phyloP scores from a whole-genome alignment of 2,888 invertebrate species.

The Pinctada fucata region DNA sequence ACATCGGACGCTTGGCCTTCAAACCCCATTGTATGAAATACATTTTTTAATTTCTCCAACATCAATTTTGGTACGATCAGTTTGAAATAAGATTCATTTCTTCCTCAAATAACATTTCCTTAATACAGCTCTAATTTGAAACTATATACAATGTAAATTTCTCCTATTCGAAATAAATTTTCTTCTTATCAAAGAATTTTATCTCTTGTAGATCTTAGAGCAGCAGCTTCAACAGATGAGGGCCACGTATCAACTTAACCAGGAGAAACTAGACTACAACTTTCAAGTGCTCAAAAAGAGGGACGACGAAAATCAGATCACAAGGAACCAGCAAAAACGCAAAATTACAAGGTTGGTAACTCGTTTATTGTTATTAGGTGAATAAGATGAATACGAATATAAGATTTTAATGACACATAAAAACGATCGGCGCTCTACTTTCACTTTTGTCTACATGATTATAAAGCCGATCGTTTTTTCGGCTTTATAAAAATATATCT shows the following conservation, averaged over 20 bases:
- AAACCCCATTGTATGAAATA: no score
- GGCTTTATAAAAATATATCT: no score
- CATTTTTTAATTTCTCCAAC: no score
- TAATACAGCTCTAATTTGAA: no score
- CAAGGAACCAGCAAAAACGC: conserved; percentile 77
- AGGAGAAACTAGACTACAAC: conserved; percentile 93
- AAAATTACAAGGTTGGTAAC: conserved; percentile 73
- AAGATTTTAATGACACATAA: no score
- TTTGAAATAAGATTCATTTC: no score
- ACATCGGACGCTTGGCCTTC: no score
- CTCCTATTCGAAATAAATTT: no score
- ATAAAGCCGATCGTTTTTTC: not conserved
- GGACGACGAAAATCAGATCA: conserved; percentile 85
- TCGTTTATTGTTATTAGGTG: not conserved
- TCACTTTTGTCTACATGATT: not conserved
- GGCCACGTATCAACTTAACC: conserved; percentile 88
- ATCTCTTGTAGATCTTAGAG: conserved; percentile 78
- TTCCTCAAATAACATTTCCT: no score
- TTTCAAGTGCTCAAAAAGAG: conserved; percentile 88
- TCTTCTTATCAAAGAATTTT: not conserved
- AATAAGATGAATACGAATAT: no score
- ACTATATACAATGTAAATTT: no score
- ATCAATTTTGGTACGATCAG: no score
- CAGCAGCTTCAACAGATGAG: conserved; percentile 88
- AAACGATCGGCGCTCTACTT: not conserved